Evolutionary conservation across 2,888 invertebrate species (phyloP).

Genomic region (Heliconius sara): DNA sequence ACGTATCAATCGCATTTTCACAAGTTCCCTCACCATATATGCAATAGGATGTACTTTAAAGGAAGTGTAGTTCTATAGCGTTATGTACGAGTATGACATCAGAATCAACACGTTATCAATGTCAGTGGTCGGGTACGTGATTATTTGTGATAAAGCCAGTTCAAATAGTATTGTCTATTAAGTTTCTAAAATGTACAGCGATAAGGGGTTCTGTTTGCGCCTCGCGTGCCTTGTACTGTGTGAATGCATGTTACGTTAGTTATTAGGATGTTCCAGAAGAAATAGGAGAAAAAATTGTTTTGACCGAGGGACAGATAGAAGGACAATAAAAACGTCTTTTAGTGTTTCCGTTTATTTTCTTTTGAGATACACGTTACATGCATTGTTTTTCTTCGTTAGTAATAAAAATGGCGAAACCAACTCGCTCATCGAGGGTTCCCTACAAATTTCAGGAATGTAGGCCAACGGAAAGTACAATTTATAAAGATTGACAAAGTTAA

Average conservation of each 20-base stretch:
- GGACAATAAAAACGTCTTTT: not conserved
- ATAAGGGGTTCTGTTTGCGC: slow-evolving; percentile 32
- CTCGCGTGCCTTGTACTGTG: not conserved
- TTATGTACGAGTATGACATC: slow-evolving; percentile 28
- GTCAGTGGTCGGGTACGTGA: slow-evolving; percentile 38
- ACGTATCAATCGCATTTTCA: not conserved
- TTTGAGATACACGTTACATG: no score
- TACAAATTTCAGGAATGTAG: no score
- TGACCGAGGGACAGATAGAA: not conserved
- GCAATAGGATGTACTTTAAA: slow-evolving; percentile 18
- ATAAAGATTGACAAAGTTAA: no score
- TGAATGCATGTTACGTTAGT: not conserved
- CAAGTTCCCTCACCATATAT: not conserved
- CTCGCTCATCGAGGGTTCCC: no score
- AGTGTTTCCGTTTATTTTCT: no score
- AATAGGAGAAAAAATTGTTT: not conserved
- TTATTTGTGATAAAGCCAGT: slow-evolving; percentile 38
- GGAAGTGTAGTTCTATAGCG: slow-evolving; percentile 7
- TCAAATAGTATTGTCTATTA: slow-evolving; percentile 41
- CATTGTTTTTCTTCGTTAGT: no score
- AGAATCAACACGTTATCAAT: slow-evolving; percentile 37
- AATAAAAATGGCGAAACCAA: no score
- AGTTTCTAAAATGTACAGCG: slow-evolving; percentile 34
- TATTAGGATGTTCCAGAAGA: not conserved
- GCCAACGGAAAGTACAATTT: no score